These are phyloP conservation scores for Gymnothorax reevesii DNA, from an alignment of 2,797 vertebrate species.

Conservation along the genomic window DNA sequence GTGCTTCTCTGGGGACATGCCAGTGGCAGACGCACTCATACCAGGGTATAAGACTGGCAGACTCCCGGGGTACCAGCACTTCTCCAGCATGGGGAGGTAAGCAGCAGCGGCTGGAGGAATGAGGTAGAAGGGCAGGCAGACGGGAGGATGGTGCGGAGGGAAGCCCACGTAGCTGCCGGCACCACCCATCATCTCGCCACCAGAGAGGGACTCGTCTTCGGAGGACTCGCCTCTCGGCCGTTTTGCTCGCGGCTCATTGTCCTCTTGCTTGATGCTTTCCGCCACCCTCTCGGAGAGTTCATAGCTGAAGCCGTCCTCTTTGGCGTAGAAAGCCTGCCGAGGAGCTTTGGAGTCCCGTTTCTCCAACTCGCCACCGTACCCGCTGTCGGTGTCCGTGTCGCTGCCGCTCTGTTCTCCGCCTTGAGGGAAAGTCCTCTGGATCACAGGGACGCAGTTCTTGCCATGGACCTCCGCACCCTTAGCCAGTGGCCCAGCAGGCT, in stretches of 20 bases:
- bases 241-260: conserved; percentile 82
- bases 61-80: conserved; percentile 90
- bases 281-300: conserved; percentile 63
- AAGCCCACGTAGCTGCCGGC: conserved; percentile 76
- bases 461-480: conserved; percentile 75
- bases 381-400: conserved; percentile 97
- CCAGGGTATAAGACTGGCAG: conserved; percentile 86
- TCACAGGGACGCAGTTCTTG: conserved; percentile 95
- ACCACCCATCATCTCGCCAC: conserved; percentile 61
- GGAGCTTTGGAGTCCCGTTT: conserved; percentile 80
- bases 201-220: conserved; percentile 73
- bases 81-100: conserved; percentile 95
- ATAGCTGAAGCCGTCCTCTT: conserved; percentile 70
- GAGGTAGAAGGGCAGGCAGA: conserved; percentile 96
- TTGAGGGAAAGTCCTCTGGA: conserved; percentile 89
- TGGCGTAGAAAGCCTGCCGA: conserved; percentile 66
- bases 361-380: conserved; percentile 91
- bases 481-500: conserved; percentile 58
- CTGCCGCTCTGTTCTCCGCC: conserved; percentile 93
- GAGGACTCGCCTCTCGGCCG: conserved; percentile 76
- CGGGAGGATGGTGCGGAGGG: conserved; percentile 82
- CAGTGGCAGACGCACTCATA: conserved; percentile 71
- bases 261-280: conserved; percentile 85
- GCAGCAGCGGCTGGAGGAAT: conserved; percentile 80
- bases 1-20: conserved; percentile 78